Percentiles rank a stretch among this genome's conserved stretches.
phyloP scores from a whole-genome alignment of 37 sponge, comb jelly and placozoan species.

The Amphimedon queenslandica region DNA sequence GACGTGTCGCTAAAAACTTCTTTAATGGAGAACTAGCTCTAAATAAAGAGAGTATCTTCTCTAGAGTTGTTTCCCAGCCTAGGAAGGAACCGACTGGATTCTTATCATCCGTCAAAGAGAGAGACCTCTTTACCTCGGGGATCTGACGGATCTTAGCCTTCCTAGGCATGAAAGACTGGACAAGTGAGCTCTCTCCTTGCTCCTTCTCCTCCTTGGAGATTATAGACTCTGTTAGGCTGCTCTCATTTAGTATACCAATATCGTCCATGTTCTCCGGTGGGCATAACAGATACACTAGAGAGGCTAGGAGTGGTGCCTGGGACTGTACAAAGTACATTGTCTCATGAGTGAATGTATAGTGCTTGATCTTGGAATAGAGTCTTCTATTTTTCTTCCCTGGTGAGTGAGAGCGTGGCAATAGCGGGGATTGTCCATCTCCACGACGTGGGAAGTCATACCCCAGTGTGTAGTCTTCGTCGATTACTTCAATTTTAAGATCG shows the following conservation, averaged over 20 bases:
- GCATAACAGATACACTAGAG: constrained; percentile 34
- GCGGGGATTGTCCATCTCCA: background rate
- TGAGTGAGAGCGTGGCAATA: background rate
- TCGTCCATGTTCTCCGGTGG: constrained; percentile 5
- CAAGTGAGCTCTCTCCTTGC: background rate
- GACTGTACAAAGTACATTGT: constrained; percentile 35
- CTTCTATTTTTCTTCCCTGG: background rate
- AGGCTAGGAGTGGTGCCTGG: constrained; percentile 25
- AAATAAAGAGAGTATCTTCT: constrained; percentile 23
- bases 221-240: background rate
- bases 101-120: background rate
- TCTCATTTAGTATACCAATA: background rate
- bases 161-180: background rate
- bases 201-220: background rate
- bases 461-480: constrained; percentile 1
- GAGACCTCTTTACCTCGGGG: background rate
- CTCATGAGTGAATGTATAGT: constrained; percentile 32
- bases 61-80: constrained; percentile 20
- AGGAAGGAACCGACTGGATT: background rate
- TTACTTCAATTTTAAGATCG: constrained; percentile 9
- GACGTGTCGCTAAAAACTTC: constrained; percentile 19
- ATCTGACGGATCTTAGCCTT: background rate
- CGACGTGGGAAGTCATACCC: constrained; percentile 30
- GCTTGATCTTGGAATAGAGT: constrained; percentile 5
- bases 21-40: constrained; percentile 18